A percentile compares a stretch with the other conserved stretches of the same genome.
phyloP scores from a whole-genome alignment of 35 echinoderm and acorn worm genomes.

The Eucidaris tribuloides region DNA sequence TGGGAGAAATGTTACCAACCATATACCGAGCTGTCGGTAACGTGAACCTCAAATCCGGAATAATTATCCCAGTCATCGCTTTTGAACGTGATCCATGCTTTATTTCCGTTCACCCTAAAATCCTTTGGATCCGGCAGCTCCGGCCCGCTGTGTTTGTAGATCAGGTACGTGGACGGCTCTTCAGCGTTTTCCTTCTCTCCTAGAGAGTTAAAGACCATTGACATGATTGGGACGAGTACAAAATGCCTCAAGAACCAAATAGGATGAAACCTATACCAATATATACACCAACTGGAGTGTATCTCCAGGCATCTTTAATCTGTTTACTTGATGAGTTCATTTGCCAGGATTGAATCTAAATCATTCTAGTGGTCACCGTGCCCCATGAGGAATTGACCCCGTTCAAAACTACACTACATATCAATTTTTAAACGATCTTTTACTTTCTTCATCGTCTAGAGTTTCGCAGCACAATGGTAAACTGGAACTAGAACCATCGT shows the following conservation, averaged over 20 bases:
- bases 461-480: too few relatives aligned
- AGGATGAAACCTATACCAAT: too few relatives aligned
- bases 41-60: slow-evolving; percentile 37
- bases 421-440: too few relatives aligned
- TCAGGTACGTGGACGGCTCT: slow-evolving; percentile 6
- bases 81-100: slow-evolving; percentile 29
- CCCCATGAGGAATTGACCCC: neutral
- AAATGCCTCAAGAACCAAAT: too few relatives aligned
- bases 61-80: slow-evolving; percentile 46
- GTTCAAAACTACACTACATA: too few relatives aligned
- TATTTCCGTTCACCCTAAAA: slow-evolving; percentile 36
- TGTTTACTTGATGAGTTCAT: neutral
- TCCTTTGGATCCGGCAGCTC: slow-evolving; percentile 32
- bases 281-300: too few relatives aligned
- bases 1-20: slow-evolving; percentile 33
- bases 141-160: slow-evolving; percentile 77
- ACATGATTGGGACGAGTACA: too few relatives aligned
- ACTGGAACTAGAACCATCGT: too few relatives aligned
- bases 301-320: too few relatives aligned
- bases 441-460: too few relatives aligned
- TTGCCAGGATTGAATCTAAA: neutral
- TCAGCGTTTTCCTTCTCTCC: slow-evolving; percentile 17
- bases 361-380: neutral
- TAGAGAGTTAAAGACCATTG: too few relatives aligned
- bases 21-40: slow-evolving; percentile 24